phyloP scores from a whole-genome alignment of 1,140 invertebrate genomes.

The Polyergus mexicanus region DNA sequence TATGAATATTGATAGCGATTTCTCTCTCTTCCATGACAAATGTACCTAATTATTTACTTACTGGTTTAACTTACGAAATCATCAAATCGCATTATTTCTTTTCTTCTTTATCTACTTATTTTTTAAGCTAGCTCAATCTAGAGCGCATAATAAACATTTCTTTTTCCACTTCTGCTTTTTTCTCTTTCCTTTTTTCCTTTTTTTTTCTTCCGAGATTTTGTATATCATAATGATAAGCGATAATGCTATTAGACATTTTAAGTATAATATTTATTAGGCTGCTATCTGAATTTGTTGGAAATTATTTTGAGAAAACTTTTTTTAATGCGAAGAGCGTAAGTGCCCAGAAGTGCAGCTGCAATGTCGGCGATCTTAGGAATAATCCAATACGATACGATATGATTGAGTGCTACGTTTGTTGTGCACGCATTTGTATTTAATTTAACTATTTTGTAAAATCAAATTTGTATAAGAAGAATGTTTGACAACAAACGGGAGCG shows the following conservation, averaged over 20 bases:
- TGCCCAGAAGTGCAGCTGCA: constrained; percentile 44
- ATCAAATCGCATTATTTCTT: constrained; percentile 36
- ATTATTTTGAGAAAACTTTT: constrained; percentile 70
- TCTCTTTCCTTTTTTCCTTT: constrained; percentile 4
- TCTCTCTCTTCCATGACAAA: constrained; percentile 70
- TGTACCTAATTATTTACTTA: constrained; percentile 72
- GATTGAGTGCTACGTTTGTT: constrained; percentile 63
- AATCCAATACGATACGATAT: constrained; percentile 30
- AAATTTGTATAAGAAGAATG: not conserved
- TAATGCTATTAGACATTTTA: constrained; percentile 75
- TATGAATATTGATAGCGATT: constrained; percentile 66
- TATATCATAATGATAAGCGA: constrained; percentile 61
- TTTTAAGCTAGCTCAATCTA: constrained; percentile 1
- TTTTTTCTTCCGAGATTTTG: constrained; percentile 43
- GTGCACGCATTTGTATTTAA: constrained; percentile 46
- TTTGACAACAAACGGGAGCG: constrained; percentile 59
- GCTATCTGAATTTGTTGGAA: constrained; percentile 78
- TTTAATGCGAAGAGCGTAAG: constrained; percentile 59
- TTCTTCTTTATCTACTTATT: not conserved
- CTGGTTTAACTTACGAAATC: constrained; percentile 58
- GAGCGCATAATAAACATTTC: constrained; percentile 35
- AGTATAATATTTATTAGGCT: constrained; percentile 78
- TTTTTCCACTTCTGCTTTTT: constrained; percentile 18
- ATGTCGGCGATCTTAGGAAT: constrained; percentile 16
- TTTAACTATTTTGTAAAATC: constrained; percentile 34